Percentiles rank a stretch among this genome's conserved stretches.
These are phyloP conservation scores for Drosophila bocqueti DNA, from an alignment of 1,140 invertebrate species.

Conservation along the genomic window DNA sequence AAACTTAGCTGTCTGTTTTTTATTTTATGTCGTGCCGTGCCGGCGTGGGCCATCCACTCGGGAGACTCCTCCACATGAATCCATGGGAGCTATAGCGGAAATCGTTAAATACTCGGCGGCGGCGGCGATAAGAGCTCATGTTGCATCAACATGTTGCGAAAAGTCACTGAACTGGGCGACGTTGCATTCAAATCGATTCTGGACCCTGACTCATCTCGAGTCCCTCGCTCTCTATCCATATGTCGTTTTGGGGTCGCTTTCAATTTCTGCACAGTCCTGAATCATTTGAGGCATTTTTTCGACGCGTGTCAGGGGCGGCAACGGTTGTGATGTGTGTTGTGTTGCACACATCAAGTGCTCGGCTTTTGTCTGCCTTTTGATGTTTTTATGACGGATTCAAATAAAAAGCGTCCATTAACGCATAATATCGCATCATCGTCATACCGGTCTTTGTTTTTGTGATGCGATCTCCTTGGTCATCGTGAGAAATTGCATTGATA, in stretches of 20 bases:
- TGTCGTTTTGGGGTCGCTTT: slow-evolving; percentile 57
- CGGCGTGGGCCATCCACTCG: slow-evolving; percentile 50
- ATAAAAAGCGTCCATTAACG: slow-evolving; percentile 71
- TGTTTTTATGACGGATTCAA: slow-evolving; percentile 61
- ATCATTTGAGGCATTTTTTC: slow-evolving; percentile 49
- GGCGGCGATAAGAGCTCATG: slow-evolving; percentile 51
- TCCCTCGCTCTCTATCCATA: slow-evolving; percentile 13
- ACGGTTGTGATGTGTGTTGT: slow-evolving; percentile 3
- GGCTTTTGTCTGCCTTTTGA: slow-evolving; percentile 56
- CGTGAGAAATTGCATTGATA: slow-evolving; percentile 61
- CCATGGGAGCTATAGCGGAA: slow-evolving; percentile 53
- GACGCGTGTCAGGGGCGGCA: slow-evolving; percentile 49
- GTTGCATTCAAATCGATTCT: slow-evolving; percentile 67
- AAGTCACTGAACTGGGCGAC: slow-evolving; percentile 60
- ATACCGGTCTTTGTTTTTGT: slow-evolving; percentile 28
- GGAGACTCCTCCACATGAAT: slow-evolving; percentile 51
- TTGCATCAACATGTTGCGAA: slow-evolving; percentile 76
- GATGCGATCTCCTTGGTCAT: slow-evolving; percentile 29
- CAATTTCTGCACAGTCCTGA: slow-evolving; percentile 68
- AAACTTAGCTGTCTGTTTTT: slow-evolving; percentile 22
- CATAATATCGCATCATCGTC: slow-evolving; percentile 27
- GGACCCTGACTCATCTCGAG: slow-evolving; percentile 57
- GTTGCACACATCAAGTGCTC: slow-evolving; percentile 10
- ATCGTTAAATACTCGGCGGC: slow-evolving; percentile 66
- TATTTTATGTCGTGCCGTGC: slow-evolving; percentile 13